Base-by-base conservation (phyloP, 2,888 invertebrate genomes). In the Lissonota sp. region DNA sequence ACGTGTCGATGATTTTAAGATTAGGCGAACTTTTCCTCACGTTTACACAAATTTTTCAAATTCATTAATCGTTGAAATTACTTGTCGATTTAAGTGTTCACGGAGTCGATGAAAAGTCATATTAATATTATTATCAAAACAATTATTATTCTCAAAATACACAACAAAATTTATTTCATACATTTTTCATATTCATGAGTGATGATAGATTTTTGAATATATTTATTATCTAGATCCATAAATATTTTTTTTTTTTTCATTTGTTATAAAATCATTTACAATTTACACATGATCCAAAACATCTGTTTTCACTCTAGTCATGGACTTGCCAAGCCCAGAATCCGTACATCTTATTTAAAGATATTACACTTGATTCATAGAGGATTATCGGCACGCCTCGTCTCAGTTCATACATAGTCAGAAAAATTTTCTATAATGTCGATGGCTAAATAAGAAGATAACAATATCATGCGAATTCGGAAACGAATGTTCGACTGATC, bases 101-200 rank as follows among this genome's bases (percentile, higher is more conserved):
- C 3, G 26, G 26, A 26, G 26, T 26, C 26, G 26, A 26, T 26
- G 26, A 26, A 26, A 26, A 26, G 26, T 3, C 26, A 26, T 26
- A 26, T 26, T 26, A 3, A 26, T 26, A 3, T 26, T 26, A 26
- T 26, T 26, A 26, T 26, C 26, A 26, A 14, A 71, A 58, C 7
- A 42, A 72, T 66, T 37, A 5, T 53, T 73, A 46, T 42, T 74
- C 62, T 26, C 62, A 79, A 79, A 79, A 71, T 80, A 44, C 64
- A 70, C 71, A 75, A 72, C 66, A 49, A 67, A 63, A 73, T 82
- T 76, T 80, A 80, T 80, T 80, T 46, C 37, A 80, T 80, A 77
- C 57, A 77, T 77, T 73, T 69, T 57, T 57, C 42, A 57, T 73
- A 73, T 44, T 46, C 64, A 73, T 64, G 64, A 44, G 57, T 64